These are phyloP conservation scores for Tetanocera ferruginea DNA, from an alignment of 2,888 invertebrate species.

Conservation along the genomic window DNA sequence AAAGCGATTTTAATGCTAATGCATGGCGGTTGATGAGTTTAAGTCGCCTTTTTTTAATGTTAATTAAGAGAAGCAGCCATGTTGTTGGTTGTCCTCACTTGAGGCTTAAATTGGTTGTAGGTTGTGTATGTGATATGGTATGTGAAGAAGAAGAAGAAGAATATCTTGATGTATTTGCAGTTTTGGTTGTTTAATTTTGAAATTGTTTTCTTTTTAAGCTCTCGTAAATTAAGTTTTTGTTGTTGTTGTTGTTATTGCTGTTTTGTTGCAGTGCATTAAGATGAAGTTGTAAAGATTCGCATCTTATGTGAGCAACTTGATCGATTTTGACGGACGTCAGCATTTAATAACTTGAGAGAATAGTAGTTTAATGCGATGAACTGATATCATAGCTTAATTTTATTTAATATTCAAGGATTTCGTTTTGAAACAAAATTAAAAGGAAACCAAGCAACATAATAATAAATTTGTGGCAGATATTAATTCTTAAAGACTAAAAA, in stretches of 20 bases:
- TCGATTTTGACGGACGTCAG: constrained; percentile 50
- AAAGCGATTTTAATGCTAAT: constrained; percentile 55
- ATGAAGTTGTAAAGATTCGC: constrained; percentile 61
- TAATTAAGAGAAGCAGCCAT: constrained; percentile 55
- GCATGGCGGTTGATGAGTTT: constrained; percentile 38
- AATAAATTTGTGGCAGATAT: no score
- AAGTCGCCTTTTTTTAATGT: constrained; percentile 49
- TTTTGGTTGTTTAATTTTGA: constrained; percentile 32
- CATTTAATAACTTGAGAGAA: no score
- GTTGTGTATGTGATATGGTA: background rate
- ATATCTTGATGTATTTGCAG: constrained; percentile 18
- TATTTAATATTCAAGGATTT: no score
- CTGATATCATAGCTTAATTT: no score
- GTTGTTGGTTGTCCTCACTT: constrained; percentile 8
- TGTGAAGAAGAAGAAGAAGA: no score
- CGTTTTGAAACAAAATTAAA: no score
- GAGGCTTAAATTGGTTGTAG: constrained; percentile 24
- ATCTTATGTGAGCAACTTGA: constrained; percentile 38
- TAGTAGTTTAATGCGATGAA: no score
- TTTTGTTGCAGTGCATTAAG: constrained; percentile 51
- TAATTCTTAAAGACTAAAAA: no score
- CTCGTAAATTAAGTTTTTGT: constrained; percentile 45
- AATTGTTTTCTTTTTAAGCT: constrained; percentile 48
- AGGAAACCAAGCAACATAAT: no score
- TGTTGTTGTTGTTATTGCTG: constrained; percentile 8